Evolutionary conservation across 37 sponge, comb jelly and placozoan species (phyloP).

Genomic region (Aplysina aerophoba): DNA sequence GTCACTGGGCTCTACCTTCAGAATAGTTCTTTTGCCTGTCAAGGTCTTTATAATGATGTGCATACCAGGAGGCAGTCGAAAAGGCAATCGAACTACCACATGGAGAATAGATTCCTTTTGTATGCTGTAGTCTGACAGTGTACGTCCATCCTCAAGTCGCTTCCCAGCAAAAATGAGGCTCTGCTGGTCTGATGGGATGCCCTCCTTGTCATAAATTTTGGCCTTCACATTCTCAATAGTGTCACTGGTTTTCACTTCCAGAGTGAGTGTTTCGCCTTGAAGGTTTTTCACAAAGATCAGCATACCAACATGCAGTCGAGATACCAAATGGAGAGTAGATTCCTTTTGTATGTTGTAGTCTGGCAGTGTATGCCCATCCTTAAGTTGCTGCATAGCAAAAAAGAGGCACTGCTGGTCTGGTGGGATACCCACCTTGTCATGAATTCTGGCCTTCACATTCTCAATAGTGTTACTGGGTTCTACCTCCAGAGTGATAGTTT

Average conservation of each 20-base stretch:
- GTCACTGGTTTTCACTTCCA: too few relatives aligned
- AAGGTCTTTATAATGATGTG: slow-evolving; percentile 68
- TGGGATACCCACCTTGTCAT: slow-evolving; percentile 83
- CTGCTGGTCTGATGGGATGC: too few relatives aligned
- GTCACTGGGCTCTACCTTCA: slow-evolving; percentile 66
- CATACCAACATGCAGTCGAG: not conserved
- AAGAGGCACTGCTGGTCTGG: slow-evolving; percentile 84
- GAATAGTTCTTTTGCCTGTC: slow-evolving; percentile 67
- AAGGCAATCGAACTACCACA: not conserved
- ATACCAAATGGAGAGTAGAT: slow-evolving; percentile 54
- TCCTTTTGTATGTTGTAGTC: slow-evolving; percentile 93
- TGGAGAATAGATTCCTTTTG: too few relatives aligned
- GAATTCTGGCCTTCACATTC: slow-evolving; percentile 78
- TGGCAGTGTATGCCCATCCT: slow-evolving; percentile 80
- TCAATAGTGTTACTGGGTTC: slow-evolving; percentile 76
- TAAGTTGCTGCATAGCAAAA: slow-evolving; percentile 81
- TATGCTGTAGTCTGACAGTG: too few relatives aligned
- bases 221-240: not conserved
- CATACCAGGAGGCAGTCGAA: slow-evolving; percentile 54
- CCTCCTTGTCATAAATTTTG: slow-evolving; percentile 5
- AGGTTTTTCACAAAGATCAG: too few relatives aligned
- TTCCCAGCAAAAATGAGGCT: not conserved
- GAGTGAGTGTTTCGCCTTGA: too few relatives aligned
- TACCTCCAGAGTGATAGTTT: slow-evolving; percentile 83
- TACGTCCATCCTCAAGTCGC: not conserved